Evolutionary conservation across 2,888 invertebrate species (phyloP).

Genomic region (Lithophane leautieri): DNA sequence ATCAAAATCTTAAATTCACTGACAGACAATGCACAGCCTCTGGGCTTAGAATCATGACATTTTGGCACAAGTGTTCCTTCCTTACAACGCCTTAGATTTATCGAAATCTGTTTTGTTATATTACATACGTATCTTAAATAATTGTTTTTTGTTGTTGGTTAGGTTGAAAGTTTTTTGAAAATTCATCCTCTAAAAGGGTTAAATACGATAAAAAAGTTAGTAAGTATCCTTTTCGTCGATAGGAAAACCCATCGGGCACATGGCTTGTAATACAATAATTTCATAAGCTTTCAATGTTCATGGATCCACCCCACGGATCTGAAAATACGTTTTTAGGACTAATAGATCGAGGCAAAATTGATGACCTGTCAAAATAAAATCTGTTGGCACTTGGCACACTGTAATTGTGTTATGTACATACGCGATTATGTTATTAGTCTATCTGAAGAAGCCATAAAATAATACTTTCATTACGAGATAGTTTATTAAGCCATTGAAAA

Average conservation of each 20-base stretch:
- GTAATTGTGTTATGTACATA: constrained; percentile 11
- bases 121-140: too few species aligned
- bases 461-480: neutral
- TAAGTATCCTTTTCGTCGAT: too few species aligned
- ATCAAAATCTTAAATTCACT: neutral
- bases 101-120: too few species aligned
- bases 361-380: constrained; percentile 6
- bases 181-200: neutral
- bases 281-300: neutral
- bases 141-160: too few species aligned
- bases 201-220: too few species aligned
- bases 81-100: too few species aligned
- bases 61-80: too few species aligned
- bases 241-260: neutral
- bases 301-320: neutral
- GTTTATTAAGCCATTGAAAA: constrained; percentile 31
- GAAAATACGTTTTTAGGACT: neutral
- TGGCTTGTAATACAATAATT: neutral
- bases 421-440: neutral
- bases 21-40: neutral
- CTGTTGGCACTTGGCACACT: neutral
- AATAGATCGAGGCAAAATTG: neutral
- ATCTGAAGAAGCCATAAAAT: constrained; percentile 36
- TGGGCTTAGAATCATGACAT: neutral
- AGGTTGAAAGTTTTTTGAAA: neutral